Percentiles rank a stretch among this genome's conserved stretches.
Evolutionary conservation across 2,888 invertebrate genomes (phyloP).

Genomic region (Apodemia mormo): DNA sequence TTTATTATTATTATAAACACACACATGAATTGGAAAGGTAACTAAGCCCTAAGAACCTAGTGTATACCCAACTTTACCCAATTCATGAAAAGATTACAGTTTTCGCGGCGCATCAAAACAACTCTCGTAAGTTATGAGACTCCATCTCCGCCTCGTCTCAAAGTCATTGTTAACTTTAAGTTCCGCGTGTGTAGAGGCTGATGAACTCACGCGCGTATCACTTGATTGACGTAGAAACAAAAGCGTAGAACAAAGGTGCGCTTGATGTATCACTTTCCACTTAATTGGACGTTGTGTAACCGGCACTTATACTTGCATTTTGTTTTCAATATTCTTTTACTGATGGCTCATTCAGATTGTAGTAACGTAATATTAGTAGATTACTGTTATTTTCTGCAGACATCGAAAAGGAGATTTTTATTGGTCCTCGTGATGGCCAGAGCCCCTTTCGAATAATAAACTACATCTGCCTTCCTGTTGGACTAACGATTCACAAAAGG

Average conservation of each 20-base stretch:
- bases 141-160: conserved; percentile 35
- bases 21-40: not conserved
- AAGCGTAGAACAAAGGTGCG: conserved; percentile 37
- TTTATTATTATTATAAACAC: too few species aligned
- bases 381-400: not conserved
- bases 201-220: conserved; percentile 31
- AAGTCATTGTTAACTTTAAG: conserved; percentile 37
- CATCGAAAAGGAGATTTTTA: not conserved
- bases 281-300: conserved; percentile 26
- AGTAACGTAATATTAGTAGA: conserved; percentile 1
- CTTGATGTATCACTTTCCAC: conserved; percentile 31
- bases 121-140: conserved; percentile 39
- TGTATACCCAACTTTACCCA: conserved; percentile 23
- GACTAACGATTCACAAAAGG: too few species aligned
- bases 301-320: conserved; percentile 14
- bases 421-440: too few species aligned
- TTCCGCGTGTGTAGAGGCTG: conserved; percentile 38
- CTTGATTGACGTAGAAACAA: conserved; percentile 39
- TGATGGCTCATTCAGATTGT: conserved; percentile 14
- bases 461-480: too few species aligned
- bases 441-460: too few species aligned
- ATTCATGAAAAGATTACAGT: conserved; percentile 34
- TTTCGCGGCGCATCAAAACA: conserved; percentile 36
- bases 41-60: not conserved
- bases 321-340: conserved; percentile 17